Evolutionary conservation across 2,113 vertebrate species (phyloP).

Genomic region (Pseudorasbora parva): DNA sequence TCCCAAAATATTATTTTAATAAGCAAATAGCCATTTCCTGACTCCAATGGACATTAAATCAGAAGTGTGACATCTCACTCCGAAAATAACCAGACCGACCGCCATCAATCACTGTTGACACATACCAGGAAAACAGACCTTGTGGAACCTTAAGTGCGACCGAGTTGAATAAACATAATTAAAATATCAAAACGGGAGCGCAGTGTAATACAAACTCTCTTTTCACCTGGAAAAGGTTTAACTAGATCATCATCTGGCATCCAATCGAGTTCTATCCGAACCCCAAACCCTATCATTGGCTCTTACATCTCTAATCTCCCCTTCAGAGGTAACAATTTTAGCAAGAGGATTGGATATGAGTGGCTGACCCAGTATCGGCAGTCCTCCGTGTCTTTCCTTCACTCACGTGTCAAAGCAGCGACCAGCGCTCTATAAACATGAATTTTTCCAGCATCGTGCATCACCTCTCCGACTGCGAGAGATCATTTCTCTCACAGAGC

Average conservation of each 20-base stretch:
- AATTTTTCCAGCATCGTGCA: slow-evolving; percentile 36
- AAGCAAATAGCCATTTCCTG: slow-evolving; percentile 23
- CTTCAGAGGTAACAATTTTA: slow-evolving; percentile 55
- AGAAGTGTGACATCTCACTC: slow-evolving; percentile 30
- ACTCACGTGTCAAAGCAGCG: slow-evolving; percentile 43
- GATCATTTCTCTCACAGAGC: slow-evolving; percentile 30
- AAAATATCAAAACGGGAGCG: slow-evolving; percentile 43
- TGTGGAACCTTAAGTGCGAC: neutral
- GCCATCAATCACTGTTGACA: slow-evolving; percentile 21
- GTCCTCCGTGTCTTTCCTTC: slow-evolving; percentile 34
- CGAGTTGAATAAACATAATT: slow-evolving; percentile 1
- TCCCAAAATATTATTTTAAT: slow-evolving; percentile 38
- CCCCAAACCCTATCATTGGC: slow-evolving; percentile 44
- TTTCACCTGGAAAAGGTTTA: slow-evolving; percentile 10
- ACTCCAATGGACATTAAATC: slow-evolving; percentile 39
- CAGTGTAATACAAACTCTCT: slow-evolving; percentile 44
- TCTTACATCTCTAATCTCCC: slow-evolving; percentile 46
- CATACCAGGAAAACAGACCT: neutral
- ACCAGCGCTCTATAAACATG: slow-evolving; percentile 39
- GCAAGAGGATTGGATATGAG: slow-evolving; percentile 40
- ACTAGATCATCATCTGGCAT: slow-evolving; percentile 30
- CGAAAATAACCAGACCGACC: slow-evolving; percentile 44
- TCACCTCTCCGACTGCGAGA: slow-evolving; percentile 26
- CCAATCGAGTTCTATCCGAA: slow-evolving; percentile 31
- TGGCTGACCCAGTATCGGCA: slow-evolving; percentile 51